A percentile compares a stretch with the other conserved stretches of the same genome.
These are phyloP conservation scores for Meloidogyne chitwoodi DNA, from an alignment of 1,140 invertebrate species.

Conservation along the genomic window DNA sequence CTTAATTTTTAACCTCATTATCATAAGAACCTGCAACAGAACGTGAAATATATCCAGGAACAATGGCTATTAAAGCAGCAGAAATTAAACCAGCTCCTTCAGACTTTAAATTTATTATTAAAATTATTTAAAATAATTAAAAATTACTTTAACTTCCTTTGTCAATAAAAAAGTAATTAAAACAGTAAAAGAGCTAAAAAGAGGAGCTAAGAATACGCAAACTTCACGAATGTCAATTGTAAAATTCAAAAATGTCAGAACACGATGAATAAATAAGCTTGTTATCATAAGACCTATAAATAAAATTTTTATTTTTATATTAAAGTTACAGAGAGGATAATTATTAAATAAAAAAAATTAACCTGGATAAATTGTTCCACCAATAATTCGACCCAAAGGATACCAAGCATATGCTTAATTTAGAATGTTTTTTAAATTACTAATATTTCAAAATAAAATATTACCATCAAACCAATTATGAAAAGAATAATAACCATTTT, in stretches of 20 bases:
- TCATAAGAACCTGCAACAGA: slow-evolving; percentile 99
- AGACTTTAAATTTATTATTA: slow-evolving; percentile 84
- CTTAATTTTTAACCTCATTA: slow-evolving; percentile 70
- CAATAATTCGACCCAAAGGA: slow-evolving; percentile 92
- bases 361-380: slow-evolving; percentile 67
- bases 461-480: slow-evolving; percentile 91
- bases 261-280: slow-evolving; percentile 79
- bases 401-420: slow-evolving; percentile 87
- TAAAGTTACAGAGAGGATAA: too few species aligned
- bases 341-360: too few species aligned
- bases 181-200: slow-evolving; percentile 94
- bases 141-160: slow-evolving; percentile 66
- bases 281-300: slow-evolving; percentile 98
- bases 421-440: neutral
- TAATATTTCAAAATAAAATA: neutral
- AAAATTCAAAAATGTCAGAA: slow-evolving; percentile 87
- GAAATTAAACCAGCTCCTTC: slow-evolving; percentile 94
- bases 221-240: slow-evolving; percentile 96
- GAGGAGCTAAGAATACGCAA: slow-evolving; percentile 95
- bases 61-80: slow-evolving; percentile 96
- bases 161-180: slow-evolving; percentile 93
- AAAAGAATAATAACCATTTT: slow-evolving; percentile 99
- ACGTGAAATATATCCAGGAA: slow-evolving; percentile 95
- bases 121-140: neutral
- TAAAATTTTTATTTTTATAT: slow-evolving; percentile 65